Evolutionary conservation across 2,888 invertebrate species (phyloP).

Genomic region (Aspidiotus rigidus): DNA sequence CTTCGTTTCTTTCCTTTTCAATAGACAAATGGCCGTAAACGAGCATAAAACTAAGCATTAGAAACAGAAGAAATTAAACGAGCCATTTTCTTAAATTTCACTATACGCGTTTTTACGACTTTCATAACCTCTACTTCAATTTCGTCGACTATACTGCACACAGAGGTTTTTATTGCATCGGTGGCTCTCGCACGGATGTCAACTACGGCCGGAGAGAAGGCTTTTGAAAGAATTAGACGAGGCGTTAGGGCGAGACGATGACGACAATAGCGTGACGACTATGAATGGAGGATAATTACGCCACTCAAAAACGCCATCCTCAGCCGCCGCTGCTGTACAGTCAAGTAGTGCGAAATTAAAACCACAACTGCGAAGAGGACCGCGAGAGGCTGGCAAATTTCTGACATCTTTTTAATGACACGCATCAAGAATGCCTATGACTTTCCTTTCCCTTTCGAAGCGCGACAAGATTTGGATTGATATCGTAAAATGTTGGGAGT

Average conservation of each 20-base stretch:
- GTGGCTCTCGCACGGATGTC: not conserved
- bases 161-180: not conserved
- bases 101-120: conserved; percentile 1
- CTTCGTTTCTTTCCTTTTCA: not conserved
- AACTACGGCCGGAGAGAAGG: not conserved
- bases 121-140: conserved; percentile 1
- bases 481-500: too few species aligned
- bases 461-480: too few species aligned
- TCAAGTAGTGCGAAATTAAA: not conserved
- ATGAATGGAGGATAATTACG: conserved; percentile 2
- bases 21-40: conserved; percentile 4
- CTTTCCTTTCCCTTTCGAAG: too few species aligned
- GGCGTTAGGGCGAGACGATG: not conserved
- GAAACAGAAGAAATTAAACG: conserved; percentile 3
- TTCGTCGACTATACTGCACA: not conserved
- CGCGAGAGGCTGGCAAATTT: too few species aligned
- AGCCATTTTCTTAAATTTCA: conserved; percentile 4
- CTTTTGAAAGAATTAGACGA: not conserved
- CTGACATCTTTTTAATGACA: too few species aligned
- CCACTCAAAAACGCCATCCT: conserved; percentile 2
- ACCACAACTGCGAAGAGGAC: too few species aligned
- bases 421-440: too few species aligned
- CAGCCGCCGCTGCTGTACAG: not conserved
- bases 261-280: not conserved
- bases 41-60: not conserved